Base-by-base conservation (phyloP, 2,888 invertebrate genomes). In the Cordilura impudica region DNA sequence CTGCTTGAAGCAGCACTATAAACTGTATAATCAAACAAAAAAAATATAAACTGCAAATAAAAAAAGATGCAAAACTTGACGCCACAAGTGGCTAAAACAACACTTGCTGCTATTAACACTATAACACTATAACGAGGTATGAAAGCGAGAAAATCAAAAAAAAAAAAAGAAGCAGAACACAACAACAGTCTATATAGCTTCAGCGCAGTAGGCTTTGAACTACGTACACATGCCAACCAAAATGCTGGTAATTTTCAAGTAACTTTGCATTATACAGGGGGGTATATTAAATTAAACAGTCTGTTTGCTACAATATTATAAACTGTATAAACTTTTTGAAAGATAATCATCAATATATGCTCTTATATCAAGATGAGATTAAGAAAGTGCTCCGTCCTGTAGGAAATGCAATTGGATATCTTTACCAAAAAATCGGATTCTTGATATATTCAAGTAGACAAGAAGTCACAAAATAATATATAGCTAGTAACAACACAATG, bases 51-150 rank as follows among this genome's bases (percentile, higher is more conserved):
- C 10, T 45, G 18, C 6, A 31, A 58, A 16, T 65, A 54, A 70
- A 67, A 75, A 60, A 73, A 81, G 81, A 85, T 86, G 87, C 86
- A 84, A 88, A 87, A 87, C 85, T 87, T 87, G 86, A 87, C 87
- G 88, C 87, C 87, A 84, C 85, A 87, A 88, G 87, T 87, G 87
- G 86, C 85, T 86, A 85, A 87, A 87, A 84, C 88, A 87, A 88
- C 87, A 87, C 87, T 87, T 88, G 86, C 85, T 71, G 75, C 82
- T 78, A 77, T 82, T 82, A 79, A 79, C 77, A 76, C 76, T 78
- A 79, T 70, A 79, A 79, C 77, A 76, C 76, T 78, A 79, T 70
- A 70, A 81, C 66, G 51, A 81, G 71, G 78, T 58, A 63, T 56
- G 72, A 69, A 72, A 56, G 61, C 66, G 35, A 45, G 35, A 12